These are phyloP conservation scores for Halcyon badia DNA, from an alignment of 2,797 vertebrate species.

Conservation along the genomic window DNA sequence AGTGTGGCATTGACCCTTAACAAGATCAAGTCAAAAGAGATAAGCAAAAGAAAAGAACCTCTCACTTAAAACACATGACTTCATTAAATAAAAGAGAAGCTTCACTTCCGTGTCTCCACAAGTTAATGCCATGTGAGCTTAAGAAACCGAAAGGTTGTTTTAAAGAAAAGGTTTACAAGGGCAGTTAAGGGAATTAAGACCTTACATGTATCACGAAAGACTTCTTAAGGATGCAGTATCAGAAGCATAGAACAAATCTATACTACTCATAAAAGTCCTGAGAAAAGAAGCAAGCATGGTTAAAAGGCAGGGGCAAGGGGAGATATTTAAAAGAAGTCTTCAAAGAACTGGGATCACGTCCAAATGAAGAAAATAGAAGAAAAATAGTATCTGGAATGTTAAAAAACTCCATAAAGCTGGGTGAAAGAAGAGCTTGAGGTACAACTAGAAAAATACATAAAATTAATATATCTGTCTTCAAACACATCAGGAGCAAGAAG, in stretches of 20 bases:
- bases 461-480: slow-evolving; percentile 25
- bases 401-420: not conserved
- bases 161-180: not conserved
- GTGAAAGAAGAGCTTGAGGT: not conserved
- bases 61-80: not conserved
- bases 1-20: not conserved
- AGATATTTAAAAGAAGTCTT: slow-evolving; percentile 5
- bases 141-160: not conserved
- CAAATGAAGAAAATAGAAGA: not conserved
- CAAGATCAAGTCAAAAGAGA: not conserved
- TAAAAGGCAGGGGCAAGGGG: not conserved
- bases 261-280: not conserved
- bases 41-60: not conserved
- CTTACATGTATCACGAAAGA: not conserved
- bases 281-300: not conserved
- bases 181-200: not conserved
- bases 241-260: not conserved
- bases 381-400: not conserved
- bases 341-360: not conserved
- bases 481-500: not conserved
- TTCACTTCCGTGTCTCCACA: not conserved
- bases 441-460: not conserved
- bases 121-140: not conserved
- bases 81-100: not conserved
- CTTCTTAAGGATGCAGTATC: not conserved